Conservation (phyloP, 2,797 vertebrate species). For the Trachops cirrhosus region DNA sequence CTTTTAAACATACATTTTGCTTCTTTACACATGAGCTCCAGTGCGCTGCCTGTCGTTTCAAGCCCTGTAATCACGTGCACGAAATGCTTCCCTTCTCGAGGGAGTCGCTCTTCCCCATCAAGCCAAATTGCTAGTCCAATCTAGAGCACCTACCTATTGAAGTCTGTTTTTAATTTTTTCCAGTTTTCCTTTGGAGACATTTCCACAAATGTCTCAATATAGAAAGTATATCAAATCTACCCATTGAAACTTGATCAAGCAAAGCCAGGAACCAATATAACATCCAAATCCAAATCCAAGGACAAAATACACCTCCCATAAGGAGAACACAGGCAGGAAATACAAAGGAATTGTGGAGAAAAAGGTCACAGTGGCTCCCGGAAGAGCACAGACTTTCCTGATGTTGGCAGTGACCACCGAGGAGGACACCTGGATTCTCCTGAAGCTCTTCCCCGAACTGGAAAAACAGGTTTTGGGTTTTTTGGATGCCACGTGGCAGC, state of each 20-base stretch:
- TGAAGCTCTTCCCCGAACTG: not conserved
- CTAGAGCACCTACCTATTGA: not conserved
- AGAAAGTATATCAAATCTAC: not conserved
- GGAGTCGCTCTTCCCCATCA: not conserved
- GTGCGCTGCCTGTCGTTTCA: not conserved
- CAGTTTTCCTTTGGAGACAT: not conserved
- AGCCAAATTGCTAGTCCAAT: not conserved
- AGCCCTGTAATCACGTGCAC: not conserved
- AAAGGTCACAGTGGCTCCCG: not conserved
- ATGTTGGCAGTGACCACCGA: too few species aligned
- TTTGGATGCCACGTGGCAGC: not conserved
- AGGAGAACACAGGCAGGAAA: not conserved
- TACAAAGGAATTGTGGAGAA: not conserved
- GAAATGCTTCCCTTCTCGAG: not conserved
- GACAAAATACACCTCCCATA: not conserved
- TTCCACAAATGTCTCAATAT: not conserved
- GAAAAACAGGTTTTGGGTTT: not conserved
- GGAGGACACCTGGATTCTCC: not conserved
- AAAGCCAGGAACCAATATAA: not conserved
- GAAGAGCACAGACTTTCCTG: not conserved
- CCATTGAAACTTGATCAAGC: not conserved
- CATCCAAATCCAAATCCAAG: not conserved
- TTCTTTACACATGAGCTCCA: conserved; percentile 44
- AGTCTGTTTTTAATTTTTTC: not conserved
- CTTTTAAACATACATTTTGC: conserved; percentile 44